A percentile compares a stretch with the other conserved stretches of the same genome.
Evolutionary conservation across 2,888 invertebrate genomes (phyloP).

Genomic region (Ormyrus nitidulus): DNA sequence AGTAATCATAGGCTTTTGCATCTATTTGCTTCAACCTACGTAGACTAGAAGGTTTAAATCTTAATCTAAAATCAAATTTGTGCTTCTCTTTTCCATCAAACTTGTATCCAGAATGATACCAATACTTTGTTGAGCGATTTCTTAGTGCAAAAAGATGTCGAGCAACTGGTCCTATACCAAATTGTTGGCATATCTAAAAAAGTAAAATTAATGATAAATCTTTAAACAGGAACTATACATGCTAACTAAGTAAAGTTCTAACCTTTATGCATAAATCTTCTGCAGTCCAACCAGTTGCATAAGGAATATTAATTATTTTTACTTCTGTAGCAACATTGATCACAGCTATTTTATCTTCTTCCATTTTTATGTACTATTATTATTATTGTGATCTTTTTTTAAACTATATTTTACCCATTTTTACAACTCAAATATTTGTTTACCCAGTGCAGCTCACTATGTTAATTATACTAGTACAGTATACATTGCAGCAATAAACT

Average conservation of each 20-base stretch:
- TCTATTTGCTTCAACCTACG: conserved; percentile 82
- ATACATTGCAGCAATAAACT: not conserved
- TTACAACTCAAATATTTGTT: too few relatives aligned
- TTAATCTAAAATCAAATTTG: conserved; percentile 85
- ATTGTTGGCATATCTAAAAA: conserved; percentile 80
- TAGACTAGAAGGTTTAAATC: conserved; percentile 85
- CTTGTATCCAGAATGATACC: conserved; percentile 82
- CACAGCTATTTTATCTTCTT: conserved; percentile 65
- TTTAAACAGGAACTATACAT: not conserved
- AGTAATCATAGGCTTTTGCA: conserved; percentile 87
- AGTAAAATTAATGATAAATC: conserved; percentile 22
- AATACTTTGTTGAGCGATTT: conserved; percentile 80
- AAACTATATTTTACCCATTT: too few relatives aligned
- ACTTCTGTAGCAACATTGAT: conserved; percentile 67
- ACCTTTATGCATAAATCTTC: conserved; percentile 73
- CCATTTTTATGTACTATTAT: conserved; percentile 61
- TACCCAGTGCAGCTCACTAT: not conserved
- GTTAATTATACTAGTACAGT: not conserved
- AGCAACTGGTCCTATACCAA: conserved; percentile 86
- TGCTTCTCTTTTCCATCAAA: conserved; percentile 76
- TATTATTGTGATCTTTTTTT: too few relatives aligned
- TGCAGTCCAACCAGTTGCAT: conserved; percentile 63
- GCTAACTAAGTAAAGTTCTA: conserved; percentile 20
- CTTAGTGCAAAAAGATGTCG: conserved; percentile 87
- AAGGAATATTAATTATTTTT: conserved; percentile 66